Base-by-base conservation (phyloP, 1,140 invertebrate genomes). In the Pectinophora gossypiella region DNA sequence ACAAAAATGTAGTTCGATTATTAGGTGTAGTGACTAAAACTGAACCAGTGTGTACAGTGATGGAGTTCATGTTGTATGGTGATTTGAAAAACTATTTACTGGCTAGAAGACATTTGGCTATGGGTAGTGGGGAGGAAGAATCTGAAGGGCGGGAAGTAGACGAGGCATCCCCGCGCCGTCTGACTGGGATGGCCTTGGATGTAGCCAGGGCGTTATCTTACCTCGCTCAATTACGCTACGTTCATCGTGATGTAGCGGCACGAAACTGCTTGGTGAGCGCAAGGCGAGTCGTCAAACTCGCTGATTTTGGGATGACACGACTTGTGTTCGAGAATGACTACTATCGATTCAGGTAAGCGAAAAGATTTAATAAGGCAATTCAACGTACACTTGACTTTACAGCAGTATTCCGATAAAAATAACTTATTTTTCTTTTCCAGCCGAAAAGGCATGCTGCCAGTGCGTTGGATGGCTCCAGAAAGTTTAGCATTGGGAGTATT, bases 11-110 rank as follows among this genome's bases (percentile, higher is more conserved):
- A 21, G 92, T 98, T 0, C 93, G 93, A 59, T 87, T 99, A 2
- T 80, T 98, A 0, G 96, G 93, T 0, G 95, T 98, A 19, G 96
- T 95, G 62, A 95, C 95, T 1, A 93, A 93, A 71, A 92, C 91
- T 38, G 94, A 97, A 59, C 96, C 96, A 0, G 92, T 97, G 12
- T 95, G 95, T 68, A 96, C 96, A 3, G 92, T 98, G 0, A 97
- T 98, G 93, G 96, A 98, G 76, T 97, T 97, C 59, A 97, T 97
- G 94, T 89, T 97, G 38, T 97, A 97, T 61, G 97, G 97, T 16
- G 96, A 98, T 76, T 77, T 98, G 49, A 97, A 97, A 83, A 96
- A 94, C 0, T 98, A 94, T 78, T 87, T 98, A 32, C 80, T 98
- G 19, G 95, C 94, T 0, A 89, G 96, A 50, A 90, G 96, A 46